These are phyloP conservation scores for Chaitophorus viminalis DNA, from an alignment of 2,888 invertebrate genomes.

Conservation along the genomic window DNA sequence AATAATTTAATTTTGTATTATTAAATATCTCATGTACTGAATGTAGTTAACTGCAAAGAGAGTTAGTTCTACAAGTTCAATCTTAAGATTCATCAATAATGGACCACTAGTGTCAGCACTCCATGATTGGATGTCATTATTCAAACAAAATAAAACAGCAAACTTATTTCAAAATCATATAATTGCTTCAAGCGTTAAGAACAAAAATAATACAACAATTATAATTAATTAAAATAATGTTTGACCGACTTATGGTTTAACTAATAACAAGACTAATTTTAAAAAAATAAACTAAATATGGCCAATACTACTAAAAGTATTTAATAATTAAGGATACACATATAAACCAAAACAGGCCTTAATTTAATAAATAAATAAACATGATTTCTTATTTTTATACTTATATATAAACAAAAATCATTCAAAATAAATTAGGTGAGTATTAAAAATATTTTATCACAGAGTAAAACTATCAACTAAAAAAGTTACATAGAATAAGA, in stretches of 20 bases:
- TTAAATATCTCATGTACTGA: no score
- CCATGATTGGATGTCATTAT: no score
- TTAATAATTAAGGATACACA: not conserved
- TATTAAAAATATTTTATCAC: conserved; percentile 32
- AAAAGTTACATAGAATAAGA: not conserved
- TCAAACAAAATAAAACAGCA: not conserved
- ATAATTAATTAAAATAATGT: not conserved
- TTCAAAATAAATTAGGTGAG: not conserved
- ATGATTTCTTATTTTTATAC: not conserved
- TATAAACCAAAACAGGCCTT: not conserved
- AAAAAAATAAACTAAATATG: not conserved
- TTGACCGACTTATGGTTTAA: not conserved
- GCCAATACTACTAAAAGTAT: not conserved
- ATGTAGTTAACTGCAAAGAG: no score
- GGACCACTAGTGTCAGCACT: no score
- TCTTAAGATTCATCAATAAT: no score
- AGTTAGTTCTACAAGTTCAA: no score
- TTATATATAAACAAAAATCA: not conserved
- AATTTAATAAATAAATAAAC: conserved; percentile 26
- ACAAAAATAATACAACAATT: not conserved
- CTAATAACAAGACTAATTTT: not conserved
- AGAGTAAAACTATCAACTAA: conserved; percentile 25
- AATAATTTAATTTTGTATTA: no score
- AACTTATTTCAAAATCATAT: not conserved
- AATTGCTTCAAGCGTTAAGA: not conserved